Percentiles rank a stretch among this genome's conserved stretches.
Conservation (phyloP, 2,113 vertebrate genomes). For the Lampris incognitus region DNA sequence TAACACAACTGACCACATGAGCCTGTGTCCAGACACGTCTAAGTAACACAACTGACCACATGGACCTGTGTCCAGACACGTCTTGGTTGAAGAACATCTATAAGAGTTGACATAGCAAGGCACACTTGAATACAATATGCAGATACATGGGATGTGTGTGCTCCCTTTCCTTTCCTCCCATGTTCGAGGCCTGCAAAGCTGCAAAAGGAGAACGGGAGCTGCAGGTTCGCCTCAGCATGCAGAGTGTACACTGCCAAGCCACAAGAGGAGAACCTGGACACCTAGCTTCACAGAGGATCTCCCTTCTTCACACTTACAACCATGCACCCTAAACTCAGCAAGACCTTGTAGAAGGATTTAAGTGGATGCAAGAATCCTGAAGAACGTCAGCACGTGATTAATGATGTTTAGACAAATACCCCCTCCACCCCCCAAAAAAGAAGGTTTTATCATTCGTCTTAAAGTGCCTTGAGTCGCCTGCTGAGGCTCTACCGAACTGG, state of each 20-base stretch:
- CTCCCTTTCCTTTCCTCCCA: slow-evolving; percentile 8
- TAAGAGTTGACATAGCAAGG: no score
- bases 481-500: slow-evolving; percentile 8
- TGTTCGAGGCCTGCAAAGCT: slow-evolving; percentile 37
- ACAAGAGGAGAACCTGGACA: slow-evolving; percentile 31
- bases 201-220: slow-evolving; percentile 70
- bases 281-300: slow-evolving; percentile 24
- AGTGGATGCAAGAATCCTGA: slow-evolving; percentile 20
- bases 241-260: slow-evolving; percentile 52
- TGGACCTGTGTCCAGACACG: no score
- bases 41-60: no score
- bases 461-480: no score
- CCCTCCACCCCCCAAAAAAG: no score
- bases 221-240: slow-evolving; percentile 63
- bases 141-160: no score
- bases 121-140: no score
- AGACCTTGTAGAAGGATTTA: slow-evolving; percentile 49
- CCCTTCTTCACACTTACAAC: slow-evolving; percentile 31
- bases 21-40: no score
- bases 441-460: no score
- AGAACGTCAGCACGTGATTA: slow-evolving; percentile 40
- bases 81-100: no score
- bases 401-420: slow-evolving; percentile 39
- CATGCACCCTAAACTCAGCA: slow-evolving; percentile 50
- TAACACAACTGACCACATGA: no score